Conservation (phyloP, 2,797 vertebrate genomes). For the Etheostoma perlongum region DNA sequence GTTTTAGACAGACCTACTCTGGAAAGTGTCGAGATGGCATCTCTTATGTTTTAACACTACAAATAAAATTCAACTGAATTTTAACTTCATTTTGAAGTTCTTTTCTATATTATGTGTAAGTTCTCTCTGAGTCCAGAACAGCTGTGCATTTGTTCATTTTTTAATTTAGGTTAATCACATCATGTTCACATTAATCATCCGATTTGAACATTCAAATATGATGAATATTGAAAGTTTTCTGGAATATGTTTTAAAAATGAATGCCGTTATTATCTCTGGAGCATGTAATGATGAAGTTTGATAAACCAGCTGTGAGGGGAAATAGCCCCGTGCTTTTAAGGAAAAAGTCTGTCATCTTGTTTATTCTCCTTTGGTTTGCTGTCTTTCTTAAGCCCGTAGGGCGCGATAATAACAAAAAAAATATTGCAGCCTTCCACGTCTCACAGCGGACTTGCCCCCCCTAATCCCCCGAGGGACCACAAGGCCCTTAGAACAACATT, state of each 20-base stretch:
- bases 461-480: conserved; percentile 59
- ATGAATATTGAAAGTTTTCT: background rate
- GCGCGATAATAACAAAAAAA: conserved; percentile 78
- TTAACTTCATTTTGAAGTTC: no score
- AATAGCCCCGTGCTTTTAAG: conserved; percentile 43
- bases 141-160: background rate
- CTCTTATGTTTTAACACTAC: no score
- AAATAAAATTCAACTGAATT: no score
- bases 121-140: background rate
- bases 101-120: background rate
- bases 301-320: conserved; percentile 32
- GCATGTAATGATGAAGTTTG: conserved; percentile 10
- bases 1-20: no score
- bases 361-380: conserved; percentile 78
- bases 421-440: conserved; percentile 63
- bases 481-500: conserved; percentile 74
- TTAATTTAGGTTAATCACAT: background rate
- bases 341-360: conserved; percentile 79
- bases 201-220: background rate
- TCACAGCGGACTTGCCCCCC: conserved; percentile 48
- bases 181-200: background rate
- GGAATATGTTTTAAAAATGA: background rate
- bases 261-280: background rate
- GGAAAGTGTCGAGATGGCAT: no score
- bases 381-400: conserved; percentile 74